Conservation (phyloP, 2,888 invertebrate genomes). For the Drosophila rellima region DNA sequence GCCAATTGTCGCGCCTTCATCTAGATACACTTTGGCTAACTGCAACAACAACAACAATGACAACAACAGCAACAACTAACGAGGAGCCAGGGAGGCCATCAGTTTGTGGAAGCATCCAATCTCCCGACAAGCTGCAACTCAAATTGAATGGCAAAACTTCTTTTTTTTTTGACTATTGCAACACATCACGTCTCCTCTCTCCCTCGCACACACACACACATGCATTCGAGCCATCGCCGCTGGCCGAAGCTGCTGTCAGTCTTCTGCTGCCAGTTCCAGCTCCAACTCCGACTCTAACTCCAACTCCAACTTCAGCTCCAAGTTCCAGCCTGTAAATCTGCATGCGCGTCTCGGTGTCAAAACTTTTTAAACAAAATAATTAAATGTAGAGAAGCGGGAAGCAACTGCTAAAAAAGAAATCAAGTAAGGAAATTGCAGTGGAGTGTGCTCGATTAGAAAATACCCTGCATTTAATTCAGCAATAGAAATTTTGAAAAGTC, state of each 20-base stretch:
- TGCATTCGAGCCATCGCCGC: constrained; percentile 46
- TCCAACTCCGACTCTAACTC: constrained; percentile 22
- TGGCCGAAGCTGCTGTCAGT: constrained; percentile 72
- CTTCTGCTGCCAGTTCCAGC: constrained; percentile 17
- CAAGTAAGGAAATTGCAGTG: constrained; percentile 4
- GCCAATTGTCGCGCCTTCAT: constrained; percentile 82
- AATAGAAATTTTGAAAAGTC: no score
- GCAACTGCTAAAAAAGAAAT: constrained; percentile 30
- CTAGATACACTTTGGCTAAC: constrained; percentile 80
- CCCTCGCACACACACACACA: constrained; percentile 19
- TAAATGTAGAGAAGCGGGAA: constrained; percentile 73
- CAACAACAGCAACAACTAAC: constrained; percentile 41
- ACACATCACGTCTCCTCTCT: constrained; percentile 29
- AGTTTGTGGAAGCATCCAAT: constrained; percentile 53
- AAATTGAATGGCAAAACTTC: constrained; percentile 75
- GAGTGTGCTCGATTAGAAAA: not conserved
- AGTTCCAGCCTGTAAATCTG: constrained; percentile 70
- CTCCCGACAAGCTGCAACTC: constrained; percentile 64
- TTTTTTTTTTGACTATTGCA: constrained; percentile 61
- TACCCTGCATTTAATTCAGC: no score
- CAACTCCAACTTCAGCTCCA: constrained; percentile 17
- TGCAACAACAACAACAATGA: constrained; percentile 34
- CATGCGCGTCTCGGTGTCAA: constrained; percentile 80
- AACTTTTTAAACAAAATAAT: constrained; percentile 82
- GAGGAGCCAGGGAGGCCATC: constrained; percentile 63